phyloP scores from a whole-genome alignment of 2,888 invertebrate genomes.

The Drosophila koepferae region DNA sequence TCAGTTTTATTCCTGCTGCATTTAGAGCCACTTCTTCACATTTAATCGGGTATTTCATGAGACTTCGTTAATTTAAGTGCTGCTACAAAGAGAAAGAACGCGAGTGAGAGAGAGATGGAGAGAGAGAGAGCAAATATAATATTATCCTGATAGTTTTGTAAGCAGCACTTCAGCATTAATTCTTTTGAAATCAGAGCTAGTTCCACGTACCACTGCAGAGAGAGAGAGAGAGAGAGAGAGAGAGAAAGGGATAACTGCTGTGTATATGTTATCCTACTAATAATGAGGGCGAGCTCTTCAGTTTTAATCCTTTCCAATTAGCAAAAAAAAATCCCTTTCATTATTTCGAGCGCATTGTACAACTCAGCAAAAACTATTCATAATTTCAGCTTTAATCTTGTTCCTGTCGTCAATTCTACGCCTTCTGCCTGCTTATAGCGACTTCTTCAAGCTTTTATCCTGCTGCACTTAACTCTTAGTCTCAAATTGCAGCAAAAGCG shows the following conservation, averaged over 20 bases:
- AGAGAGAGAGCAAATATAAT: no score
- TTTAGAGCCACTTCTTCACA: no score
- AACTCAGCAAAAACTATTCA: not conserved
- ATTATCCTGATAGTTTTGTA: not conserved
- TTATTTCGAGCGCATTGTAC: not conserved
- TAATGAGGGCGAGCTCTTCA: not conserved
- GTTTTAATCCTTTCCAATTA: not conserved
- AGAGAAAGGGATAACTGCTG: not conserved
- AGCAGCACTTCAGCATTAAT: not conserved
- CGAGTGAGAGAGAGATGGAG: no score
- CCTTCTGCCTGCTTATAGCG: not conserved
- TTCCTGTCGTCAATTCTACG: not conserved
- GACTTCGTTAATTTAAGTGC: no score
- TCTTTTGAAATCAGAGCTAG: no score
- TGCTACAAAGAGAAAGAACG: no score
- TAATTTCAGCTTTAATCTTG: not conserved
- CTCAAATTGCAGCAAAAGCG: not conserved
- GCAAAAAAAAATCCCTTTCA: accelerated
- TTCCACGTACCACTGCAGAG: not conserved
- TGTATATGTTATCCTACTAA: not conserved
- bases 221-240: not conserved
- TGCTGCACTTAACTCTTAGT: not conserved
- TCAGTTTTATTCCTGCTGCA: no score
- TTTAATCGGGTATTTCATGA: no score
- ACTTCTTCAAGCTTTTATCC: no score